Evolutionary conservation across 2,113 vertebrate species (phyloP), one percentile per base, ranked within the genome.

Genomic region (Petrocephalus zakoni): DNA sequence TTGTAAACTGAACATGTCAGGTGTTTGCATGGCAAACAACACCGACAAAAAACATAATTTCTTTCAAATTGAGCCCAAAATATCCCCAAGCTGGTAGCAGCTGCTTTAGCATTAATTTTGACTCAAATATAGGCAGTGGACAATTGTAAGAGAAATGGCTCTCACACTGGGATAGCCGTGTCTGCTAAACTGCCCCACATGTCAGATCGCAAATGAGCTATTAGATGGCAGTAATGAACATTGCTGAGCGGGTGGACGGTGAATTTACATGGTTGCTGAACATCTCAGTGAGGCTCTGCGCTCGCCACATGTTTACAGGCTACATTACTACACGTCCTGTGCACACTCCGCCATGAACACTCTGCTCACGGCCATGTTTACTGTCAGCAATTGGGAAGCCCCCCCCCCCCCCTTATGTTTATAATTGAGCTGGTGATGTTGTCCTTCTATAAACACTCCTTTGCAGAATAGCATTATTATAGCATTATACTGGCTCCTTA

Each of bases 111-210:
- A 86, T 88, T 86, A 64, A 88, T 88, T 90, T 88, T 19, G 1
- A 87, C 47, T 82, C 51, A 88, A 82, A 90, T 37, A n/a, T 75
- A 56, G 37, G 89, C 49, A 90, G 58, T 52, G n/a, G 58, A 88
- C 83, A 86, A 68, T 88, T 72, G 49, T 72, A 34, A 25, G 47
- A 86, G 83, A 64, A 89, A 46, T 58, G 11, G 47, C 84, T 53
- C 42, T 85, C 89, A 84, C 55, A 78, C 89, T 85, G 86, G 19
- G 86, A 21, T 7, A 21, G 58, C 21, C 68, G n/a, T 75, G 61
- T 55, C 55, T 86, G 19, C 51, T 85, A 88, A 72, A 85, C 10
- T 11, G 29, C 83, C 34, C 21, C 52, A 11, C 84, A 85, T 87
- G 82, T 88, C 89, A 85, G 82, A 85, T 86, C 29, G 58, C n/a